Base-by-base conservation (phyloP, 2,888 invertebrate species). In the Acanthococcus lagerstroemiae region DNA sequence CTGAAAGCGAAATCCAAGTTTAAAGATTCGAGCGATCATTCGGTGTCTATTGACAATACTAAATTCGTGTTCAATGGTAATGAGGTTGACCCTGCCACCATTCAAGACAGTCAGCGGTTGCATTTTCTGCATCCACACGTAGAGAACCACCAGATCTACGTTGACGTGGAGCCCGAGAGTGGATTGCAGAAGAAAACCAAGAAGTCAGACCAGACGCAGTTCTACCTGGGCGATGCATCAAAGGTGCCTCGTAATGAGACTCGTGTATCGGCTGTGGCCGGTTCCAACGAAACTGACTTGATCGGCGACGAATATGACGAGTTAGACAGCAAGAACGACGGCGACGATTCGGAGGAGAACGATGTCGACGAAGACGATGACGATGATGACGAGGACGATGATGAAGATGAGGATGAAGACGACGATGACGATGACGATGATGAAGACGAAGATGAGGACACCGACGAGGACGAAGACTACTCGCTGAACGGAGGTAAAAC, bases 341-440 rank as follows among this genome's bases (percentile, higher is more conserved):
- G 27, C 27, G 54, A 37, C 9, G 61, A 54, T 9, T 37, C 37
- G 12, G 54, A 61, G 12, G 61, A 61, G 5, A 52, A 61, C n/a
- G 61, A 61, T 1, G 52, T 48, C 17, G 60, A 60, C 19, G 60
- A 60, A 1, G 30, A 50, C 24, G 52, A 54, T 12, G 52, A 61
- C 6, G 52, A 52, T 6, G 37, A 54, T 2, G 52, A 52, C 17
- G 50, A 50, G 9, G 61, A 61, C 12, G 50, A 61, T 50, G 54
- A 55, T 26, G 55, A 55, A 7, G 27, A 26, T 19, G 30, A 37
- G 5, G 54, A 61, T 4, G 61, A 61, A 24, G 30, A 21, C 19
- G 60, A 58, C 24, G 58, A 48, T 7, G 60, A 60, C 24, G 60
- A 60, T 21, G 21, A 57, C 3, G 44, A 44, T n/a, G 46, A 37